Base-by-base conservation (phyloP, 2,113 vertebrate species). In the Chaetodon auriga region DNA sequence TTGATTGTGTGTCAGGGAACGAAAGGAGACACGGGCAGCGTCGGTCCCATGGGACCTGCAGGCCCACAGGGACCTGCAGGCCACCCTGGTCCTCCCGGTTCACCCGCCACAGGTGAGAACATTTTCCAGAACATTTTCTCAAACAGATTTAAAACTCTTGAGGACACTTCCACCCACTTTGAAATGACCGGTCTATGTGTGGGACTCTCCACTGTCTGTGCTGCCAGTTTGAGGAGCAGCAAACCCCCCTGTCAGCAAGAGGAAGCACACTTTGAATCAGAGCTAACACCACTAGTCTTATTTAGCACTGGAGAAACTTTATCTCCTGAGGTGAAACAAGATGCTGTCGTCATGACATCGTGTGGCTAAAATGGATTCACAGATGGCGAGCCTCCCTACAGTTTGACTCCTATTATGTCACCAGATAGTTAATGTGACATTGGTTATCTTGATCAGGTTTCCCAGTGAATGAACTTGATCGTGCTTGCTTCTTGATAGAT, bases 21-120 rank as follows among this genome's bases (percentile, higher is more conserved):
- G 68, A 99, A 99, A 90, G 98, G 98, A 84, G 97, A 98, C 55
- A 30, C 68, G 1, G 97, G 97, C 75, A 89, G 91, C 0, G 74
- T 89, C 0, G 98, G 98, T 82, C 80, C 95, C n/a, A 95, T 95
- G 89, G 98, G 98, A 86, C 97, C 97, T 12, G 93, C 95, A 38
- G 98, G 98, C 30, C 96, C 96, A 45, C 97, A 96, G 65, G 98
- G 98, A 58, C 80, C 95, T 75, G 92, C 95, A 63, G 98, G 98
- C 45, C 96, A 95, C 84, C 96, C 97, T 0, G 98, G 98, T 10
- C 96, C 93, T 62, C 97, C 97, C 41, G 98, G 98, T 80, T 88
- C 94, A 3, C 94, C 95, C 21, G 95, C 94, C 57, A 92, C 96
- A 96, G 97, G 98, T 99, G 93, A 96, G 30, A 86, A 49, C 18